Evolutionary conservation across 2,888 invertebrate species (phyloP), one percentile per base, ranked within the genome.

Genomic region (Bellardia bayeri): DNA sequence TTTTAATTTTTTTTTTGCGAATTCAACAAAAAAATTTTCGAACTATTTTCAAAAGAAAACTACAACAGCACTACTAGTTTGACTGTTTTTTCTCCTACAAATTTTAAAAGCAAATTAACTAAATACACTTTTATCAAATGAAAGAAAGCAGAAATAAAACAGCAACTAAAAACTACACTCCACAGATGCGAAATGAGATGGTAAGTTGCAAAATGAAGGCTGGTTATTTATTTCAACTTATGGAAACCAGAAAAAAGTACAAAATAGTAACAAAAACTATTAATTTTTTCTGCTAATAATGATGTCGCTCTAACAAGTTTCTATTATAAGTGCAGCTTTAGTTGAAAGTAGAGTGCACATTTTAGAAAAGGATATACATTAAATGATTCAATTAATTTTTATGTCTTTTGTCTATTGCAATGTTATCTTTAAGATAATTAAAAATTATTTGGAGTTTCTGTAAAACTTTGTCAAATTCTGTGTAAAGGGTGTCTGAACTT

Each of bases 51-150:
- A 45, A 54, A 79, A 51, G 16, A 54, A 81, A 69, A 71, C 72
- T 83, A 72, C 56, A 63, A 23, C 61, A 45, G 14, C 9, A 5
- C n/a, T n/a, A 51, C 69, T 80, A 80, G 45, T 42, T 72, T 40
- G 49, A 13, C 58, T 76, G n/a, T 49, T 16, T 63, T 58, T 13
- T 37, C 37, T 74, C 33, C 30, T 42, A 16, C 30, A 16, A 45
- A 11, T 63, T 87, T 78, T 49, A 82, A 84, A 78, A 74, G 78
- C 81, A 87, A 87, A 87, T 87, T 87, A 84, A 81, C 84, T 84
- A 82, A 87, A 87, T 84, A 84, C 87, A 87, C 87, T 87, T 66
- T 61, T 82, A 56, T 58, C 63, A 61, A 76, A 74, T 63, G 49
- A 82, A 80, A 33, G 37, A 76, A 66, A 69, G 13, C 45, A 40